Percentiles rank a stretch among this genome's conserved stretches.
Conservation (phyloP, 2,888 invertebrate genomes). For the Chesias legatella region DNA sequence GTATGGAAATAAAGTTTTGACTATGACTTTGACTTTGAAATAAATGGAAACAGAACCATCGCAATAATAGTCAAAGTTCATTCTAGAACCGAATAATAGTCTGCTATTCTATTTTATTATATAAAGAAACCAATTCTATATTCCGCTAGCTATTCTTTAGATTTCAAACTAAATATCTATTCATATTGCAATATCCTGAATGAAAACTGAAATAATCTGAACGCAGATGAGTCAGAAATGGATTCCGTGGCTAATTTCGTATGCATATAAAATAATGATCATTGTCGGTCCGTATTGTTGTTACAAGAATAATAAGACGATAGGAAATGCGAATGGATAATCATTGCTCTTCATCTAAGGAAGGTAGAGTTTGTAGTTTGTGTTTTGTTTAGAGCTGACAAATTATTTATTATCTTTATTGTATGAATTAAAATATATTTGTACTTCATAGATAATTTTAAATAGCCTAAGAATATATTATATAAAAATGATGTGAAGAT, state of each 20-base stretch:
- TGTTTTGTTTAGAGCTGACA: background rate
- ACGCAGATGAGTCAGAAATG: slow-evolving; percentile 25
- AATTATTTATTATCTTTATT: too few species aligned
- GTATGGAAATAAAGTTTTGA: too few species aligned
- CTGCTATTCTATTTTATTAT: too few species aligned
- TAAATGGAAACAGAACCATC: too few species aligned
- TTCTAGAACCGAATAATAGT: too few species aligned
- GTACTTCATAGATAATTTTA: too few species aligned
- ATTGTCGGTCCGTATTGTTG: slow-evolving; percentile 49
- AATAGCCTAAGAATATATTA: too few species aligned
- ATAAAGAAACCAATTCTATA: too few species aligned
- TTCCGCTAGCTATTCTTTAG: background rate
- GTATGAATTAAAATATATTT: too few species aligned
- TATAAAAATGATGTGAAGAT: too few species aligned
- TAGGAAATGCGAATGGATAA: slow-evolving; percentile 57
- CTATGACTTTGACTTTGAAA: too few species aligned
- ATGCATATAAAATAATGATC: slow-evolving; percentile 36
- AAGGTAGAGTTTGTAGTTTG: slow-evolving; percentile 22
- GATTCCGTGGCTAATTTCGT: slow-evolving; percentile 29
- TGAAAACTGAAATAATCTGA: slow-evolving; percentile 13
- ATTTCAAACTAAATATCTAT: background rate
- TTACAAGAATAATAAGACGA: slow-evolving; percentile 53
- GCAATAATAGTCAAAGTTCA: too few species aligned
- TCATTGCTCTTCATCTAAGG: slow-evolving; percentile 36
- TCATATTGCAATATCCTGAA: slow-evolving; percentile 7